Evolutionary conservation across 2,113 vertebrate genomes (phyloP).

Genomic region (Vulpes lagopus): DNA sequence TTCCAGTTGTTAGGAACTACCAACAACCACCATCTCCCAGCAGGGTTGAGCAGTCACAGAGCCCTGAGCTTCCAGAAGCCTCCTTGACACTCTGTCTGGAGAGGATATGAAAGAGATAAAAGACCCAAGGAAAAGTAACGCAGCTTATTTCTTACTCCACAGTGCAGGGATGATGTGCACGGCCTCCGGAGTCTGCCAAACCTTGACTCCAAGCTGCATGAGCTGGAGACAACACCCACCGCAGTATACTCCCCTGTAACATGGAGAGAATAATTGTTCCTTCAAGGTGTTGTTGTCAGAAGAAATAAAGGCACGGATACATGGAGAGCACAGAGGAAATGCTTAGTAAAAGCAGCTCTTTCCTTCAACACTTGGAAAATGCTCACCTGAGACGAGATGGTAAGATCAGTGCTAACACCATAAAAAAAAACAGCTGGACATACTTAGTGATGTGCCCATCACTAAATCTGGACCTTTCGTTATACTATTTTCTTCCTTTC

Average conservation of each 20-base stretch:
- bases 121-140: neutral
- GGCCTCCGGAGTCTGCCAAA: neutral
- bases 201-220: neutral
- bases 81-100: neutral
- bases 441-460: neutral
- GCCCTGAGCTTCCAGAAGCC: neutral
- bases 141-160: neutral
- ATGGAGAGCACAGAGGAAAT: neutral
- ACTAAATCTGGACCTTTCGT: neutral
- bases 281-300: neutral
- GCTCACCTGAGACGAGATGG: neutral
- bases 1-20: neutral
- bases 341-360: neutral
- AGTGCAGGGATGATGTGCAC: neutral
- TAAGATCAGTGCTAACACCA: neutral
- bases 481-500: neutral
- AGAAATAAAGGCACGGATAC: neutral
- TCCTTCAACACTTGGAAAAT: neutral
- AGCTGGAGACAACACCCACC: neutral
- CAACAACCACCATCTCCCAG: neutral
- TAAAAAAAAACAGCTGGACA: neutral
- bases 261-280: neutral
- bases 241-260: neutral
- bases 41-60: neutral
- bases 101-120: neutral